Evolutionary conservation across 2,797 vertebrate species (phyloP), one percentile per base, ranked within the genome.

Genomic region (Micromesistius poutassou): DNA sequence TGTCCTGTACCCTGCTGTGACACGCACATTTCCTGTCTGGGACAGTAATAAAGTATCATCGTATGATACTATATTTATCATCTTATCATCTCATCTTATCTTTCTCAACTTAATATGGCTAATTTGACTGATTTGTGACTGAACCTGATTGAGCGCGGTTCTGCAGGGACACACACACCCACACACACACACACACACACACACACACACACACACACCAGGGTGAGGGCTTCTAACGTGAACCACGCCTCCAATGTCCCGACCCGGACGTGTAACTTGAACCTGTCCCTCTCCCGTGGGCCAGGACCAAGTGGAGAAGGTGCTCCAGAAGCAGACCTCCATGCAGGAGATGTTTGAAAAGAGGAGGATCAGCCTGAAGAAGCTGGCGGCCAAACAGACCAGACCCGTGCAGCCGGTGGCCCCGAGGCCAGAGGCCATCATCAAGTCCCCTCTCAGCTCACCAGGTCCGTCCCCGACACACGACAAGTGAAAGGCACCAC

Each of bases 331-430:
- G 91, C 97, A 99, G 82, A 86, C 89, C 70, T 97, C 95, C 40
- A 97, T 96, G 94, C 95, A 97, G 89, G 97, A 98, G 89, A 98
- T 99, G 96, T 99, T 99, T 87, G 96, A 97, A 80, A 98, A 97
- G 90, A 93, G 98, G 74, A 95, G 94, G 88, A 86, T 96, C 76
- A 98, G 98, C 89, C 94, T 99, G 80, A 97, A 96, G 93, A 99
- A 99, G 89, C 92, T 99, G 28, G 98, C 98, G 6, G 96, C 97
- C 87, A 99, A 97, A 92, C 98, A 99, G 90, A 97, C 93, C 0
- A 94, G 98, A 75, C 98, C 98, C 0, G 97, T 99, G 81, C 98
- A 99, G 89, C 96, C 97, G 0, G 98, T 99, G 13, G 98, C 98
- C 25, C 98, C 98, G 2, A 93, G 98, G 83, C 98, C 98, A 0